phyloP scores from a whole-genome alignment of 1,140 invertebrate species.

The Drosophila auraria region DNA sequence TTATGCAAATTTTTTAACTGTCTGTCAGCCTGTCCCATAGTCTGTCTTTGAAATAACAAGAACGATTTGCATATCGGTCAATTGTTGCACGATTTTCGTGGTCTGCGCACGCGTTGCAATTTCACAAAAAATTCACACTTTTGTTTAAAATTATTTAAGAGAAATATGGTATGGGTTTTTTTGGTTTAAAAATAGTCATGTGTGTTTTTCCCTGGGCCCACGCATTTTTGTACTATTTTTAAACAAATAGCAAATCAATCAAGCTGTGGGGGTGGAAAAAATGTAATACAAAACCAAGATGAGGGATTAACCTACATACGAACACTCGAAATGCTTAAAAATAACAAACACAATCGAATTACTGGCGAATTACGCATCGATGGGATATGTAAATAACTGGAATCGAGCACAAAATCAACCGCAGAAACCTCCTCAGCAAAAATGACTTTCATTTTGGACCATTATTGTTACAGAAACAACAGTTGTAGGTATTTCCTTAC shows the following conservation, averaged over 20 bases:
- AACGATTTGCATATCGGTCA: conserved; percentile 76
- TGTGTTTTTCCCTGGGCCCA: conserved; percentile 26
- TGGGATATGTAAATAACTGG: conserved; percentile 57
- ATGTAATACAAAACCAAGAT: conserved; percentile 71
- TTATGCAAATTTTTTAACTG: conserved; percentile 67
- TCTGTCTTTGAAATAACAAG: conserved; percentile 47
- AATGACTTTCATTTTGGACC: conserved; percentile 63
- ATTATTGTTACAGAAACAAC: conserved; percentile 49
- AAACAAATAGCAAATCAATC: conserved; percentile 69
- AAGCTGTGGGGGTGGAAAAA: conserved; percentile 19
- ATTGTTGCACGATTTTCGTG: conserved; percentile 73
- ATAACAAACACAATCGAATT: conserved; percentile 22
- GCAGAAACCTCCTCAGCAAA: conserved; percentile 39
- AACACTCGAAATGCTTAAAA: conserved; percentile 19
- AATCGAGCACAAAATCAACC: conserved; percentile 43
- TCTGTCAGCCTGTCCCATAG: conserved; percentile 27
- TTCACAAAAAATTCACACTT: conserved; percentile 49
- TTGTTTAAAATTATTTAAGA: conserved; percentile 29
- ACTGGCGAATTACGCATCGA: conserved; percentile 61
- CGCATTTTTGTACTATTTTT: conserved; percentile 64
- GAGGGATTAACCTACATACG: conserved; percentile 74
- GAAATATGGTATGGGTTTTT: conserved; percentile 22
- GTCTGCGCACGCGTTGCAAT: conserved; percentile 65
- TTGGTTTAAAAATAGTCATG: conserved; percentile 42
- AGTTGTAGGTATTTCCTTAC: conserved; percentile 61